phyloP scores from a whole-genome alignment of 2,113 vertebrate species.

The Eulemur rufifrons region DNA sequence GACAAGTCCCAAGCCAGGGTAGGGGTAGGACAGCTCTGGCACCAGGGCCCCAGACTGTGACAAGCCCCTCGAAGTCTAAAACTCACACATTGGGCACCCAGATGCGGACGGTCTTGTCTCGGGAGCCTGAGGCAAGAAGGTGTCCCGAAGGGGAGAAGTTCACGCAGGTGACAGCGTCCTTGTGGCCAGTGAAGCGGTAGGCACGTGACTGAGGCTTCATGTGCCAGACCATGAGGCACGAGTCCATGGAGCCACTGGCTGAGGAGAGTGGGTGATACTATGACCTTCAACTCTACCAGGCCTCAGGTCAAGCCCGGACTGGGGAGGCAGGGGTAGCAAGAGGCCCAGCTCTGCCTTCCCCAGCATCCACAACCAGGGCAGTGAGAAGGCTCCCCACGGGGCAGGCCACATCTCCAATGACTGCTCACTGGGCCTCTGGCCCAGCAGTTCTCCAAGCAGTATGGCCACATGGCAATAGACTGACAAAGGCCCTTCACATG shows the following conservation, averaged over 20 bases:
- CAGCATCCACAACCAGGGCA: not conserved
- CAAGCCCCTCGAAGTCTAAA: not conserved
- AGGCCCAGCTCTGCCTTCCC: not conserved
- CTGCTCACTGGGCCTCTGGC: not conserved
- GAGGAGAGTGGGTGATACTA: not conserved
- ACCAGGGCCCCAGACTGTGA: not conserved
- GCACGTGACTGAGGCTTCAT: conserved; percentile 95
- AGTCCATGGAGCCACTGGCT: conserved; percentile 97
- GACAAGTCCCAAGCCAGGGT: not conserved
- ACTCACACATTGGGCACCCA: conserved; percentile 97
- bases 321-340: not conserved
- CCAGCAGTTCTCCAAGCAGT: not conserved
- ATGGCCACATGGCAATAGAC: not conserved
- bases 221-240: conserved; percentile 96
- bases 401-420: not conserved
- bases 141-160: conserved; percentile 97
- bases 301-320: not conserved
- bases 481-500: not conserved
- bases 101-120: conserved; percentile 96
- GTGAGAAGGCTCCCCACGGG: not conserved
- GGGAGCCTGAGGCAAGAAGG: conserved; percentile 94
- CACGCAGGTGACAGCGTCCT: conserved; percentile 92
- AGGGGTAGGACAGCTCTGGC: not conserved
- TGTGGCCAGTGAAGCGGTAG: conserved; percentile 95
- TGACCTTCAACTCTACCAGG: not conserved